These are phyloP conservation scores for Apostichopus leukothele DNA, from an alignment of 53 echinoderm and acorn worm genomes.

Conservation along the genomic window DNA sequence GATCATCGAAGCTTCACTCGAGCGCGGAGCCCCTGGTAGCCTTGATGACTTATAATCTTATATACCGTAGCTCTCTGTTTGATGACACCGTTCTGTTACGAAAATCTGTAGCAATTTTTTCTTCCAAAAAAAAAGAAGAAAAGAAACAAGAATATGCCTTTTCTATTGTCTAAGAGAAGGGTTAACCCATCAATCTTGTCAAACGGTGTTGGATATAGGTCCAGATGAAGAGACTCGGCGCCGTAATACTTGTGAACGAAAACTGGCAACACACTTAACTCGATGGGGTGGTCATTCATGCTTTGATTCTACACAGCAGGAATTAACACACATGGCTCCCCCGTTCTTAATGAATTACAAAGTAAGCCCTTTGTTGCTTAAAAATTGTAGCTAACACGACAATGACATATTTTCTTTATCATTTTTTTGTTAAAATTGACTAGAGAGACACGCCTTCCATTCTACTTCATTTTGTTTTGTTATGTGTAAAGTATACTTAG, in stretches of 20 bases:
- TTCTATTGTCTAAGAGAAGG: not conserved
- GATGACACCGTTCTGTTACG: not conserved
- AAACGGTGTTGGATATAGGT: too few relatives aligned
- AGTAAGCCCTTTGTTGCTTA: not conserved
- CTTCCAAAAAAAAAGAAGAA: too few relatives aligned
- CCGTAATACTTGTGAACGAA: not conserved
- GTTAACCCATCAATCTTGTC: too few relatives aligned
- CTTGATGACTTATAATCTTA: too few relatives aligned
- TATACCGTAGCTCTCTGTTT: not conserved
- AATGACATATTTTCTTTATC: not conserved
- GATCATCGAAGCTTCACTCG: too few relatives aligned
- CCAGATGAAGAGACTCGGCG: not conserved
- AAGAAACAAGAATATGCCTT: too few relatives aligned
- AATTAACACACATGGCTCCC: not conserved
- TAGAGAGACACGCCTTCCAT: not conserved
- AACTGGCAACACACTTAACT: not conserved
- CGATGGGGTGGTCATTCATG: not conserved
- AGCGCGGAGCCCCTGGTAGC: too few relatives aligned
- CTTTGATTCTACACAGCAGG: not conserved
- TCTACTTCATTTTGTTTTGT: not conserved
- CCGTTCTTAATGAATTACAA: not conserved
- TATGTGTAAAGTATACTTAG: conserved; percentile 8
- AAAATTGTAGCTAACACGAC: not conserved
- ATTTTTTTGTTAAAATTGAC: not conserved
- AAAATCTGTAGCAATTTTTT: too few relatives aligned